Evolutionary conservation across 2,797 vertebrate species (phyloP), one percentile per base, ranked within the genome.

Genomic region (Nasua narica): DNA sequence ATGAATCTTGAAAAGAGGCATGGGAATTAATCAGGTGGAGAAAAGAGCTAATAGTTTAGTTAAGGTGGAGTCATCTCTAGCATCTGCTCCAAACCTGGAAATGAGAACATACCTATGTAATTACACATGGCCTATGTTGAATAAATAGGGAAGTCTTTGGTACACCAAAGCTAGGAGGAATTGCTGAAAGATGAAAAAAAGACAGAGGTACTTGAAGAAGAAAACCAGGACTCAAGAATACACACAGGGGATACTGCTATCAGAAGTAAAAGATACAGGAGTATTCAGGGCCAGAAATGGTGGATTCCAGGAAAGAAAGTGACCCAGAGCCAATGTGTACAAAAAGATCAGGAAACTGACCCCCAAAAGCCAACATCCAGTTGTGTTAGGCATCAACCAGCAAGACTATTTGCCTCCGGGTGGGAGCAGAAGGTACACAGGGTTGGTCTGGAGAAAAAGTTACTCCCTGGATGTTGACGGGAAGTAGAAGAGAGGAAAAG

Each of bases 191-290:
- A n/a, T 7, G 9, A 46, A 37, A n/a, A 65, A 14, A 5, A 21
- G n/a, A 46, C 29, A 60, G 7, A 5, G 13, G 15, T 74, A 54
- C 43, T 43, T 16, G 12, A 4, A 72, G 19, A 92, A 54, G 29
- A 27, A 94, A 77, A 40, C 11, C 29, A 58, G 2, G 46, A 12
- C 27, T 60, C 7, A 25, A 40, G 83, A 40, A 9, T 2, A 27
- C 2, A 6, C 10, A 1, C 35, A 48, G 16, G n/a, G 14, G 15
- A 32, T 2, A 21, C 7, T 35, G 4, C 13, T 32, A 3, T 19
- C 0, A 10, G 23, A 27, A 40, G 3, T 5, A 25, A 6, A 70
- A 48, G n/a, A 4, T 5, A 0, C 5, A 1, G 4, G 43, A 16
- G 37, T 9, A 7, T 4, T 29, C 21, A 16, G 3, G 27, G 10